These are phyloP conservation scores for Cantharis lateralis DNA, from an alignment of 2,888 invertebrate genomes.

Conservation along the genomic window DNA sequence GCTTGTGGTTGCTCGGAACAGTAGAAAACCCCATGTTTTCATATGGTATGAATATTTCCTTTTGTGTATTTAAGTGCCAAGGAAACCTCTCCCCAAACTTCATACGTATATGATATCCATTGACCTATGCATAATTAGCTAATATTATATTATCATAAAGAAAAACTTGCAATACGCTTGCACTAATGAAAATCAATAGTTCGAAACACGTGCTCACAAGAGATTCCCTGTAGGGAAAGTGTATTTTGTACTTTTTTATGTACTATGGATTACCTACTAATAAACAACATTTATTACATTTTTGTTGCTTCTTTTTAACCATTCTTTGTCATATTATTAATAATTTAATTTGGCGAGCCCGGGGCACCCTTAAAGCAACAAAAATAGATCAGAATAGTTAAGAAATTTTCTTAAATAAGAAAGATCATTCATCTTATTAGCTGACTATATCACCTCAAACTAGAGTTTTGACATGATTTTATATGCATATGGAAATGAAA, in stretches of 20 bases:
- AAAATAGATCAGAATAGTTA: neutral
- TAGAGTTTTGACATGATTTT: neutral
- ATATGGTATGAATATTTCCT: neutral
- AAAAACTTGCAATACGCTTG: neutral
- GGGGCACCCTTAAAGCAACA: neutral
- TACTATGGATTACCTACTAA: no score
- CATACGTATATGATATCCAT: neutral
- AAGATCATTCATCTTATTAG: neutral
- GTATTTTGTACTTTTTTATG: neutral
- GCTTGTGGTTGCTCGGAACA: neutral
- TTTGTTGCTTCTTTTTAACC: no score
- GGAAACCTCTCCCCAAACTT: neutral
- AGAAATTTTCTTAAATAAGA: neutral
- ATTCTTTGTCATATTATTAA: no score
- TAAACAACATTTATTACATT: no score
- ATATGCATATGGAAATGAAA: neutral
- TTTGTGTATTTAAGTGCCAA: no score
- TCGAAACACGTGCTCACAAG: neutral
- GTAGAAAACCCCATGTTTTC: neutral
- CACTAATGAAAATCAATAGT: neutral
- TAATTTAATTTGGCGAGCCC: neutral
- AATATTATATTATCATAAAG: neutral
- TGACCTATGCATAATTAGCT: neutral
- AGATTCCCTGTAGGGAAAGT: neutral
- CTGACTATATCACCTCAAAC: neutral